phyloP scores from a whole-genome alignment of 2,113 vertebrate species.

The Scalopus aquaticus region DNA sequence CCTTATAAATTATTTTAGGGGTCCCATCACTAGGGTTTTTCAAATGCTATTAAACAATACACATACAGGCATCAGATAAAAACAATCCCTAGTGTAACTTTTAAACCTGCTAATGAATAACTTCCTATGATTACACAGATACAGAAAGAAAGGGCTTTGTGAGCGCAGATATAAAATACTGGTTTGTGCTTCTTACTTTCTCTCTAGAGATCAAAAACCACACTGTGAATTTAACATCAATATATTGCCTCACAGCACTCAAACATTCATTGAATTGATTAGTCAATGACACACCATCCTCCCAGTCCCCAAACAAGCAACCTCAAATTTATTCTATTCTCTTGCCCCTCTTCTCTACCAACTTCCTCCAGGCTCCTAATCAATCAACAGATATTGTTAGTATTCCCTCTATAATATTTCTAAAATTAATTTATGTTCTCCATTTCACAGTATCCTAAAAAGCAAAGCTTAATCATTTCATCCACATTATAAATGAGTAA shows the following conservation, averaged over 20 bases:
- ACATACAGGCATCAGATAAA: constrained; percentile 35
- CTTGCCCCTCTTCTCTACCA: background rate
- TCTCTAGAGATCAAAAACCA: constrained; percentile 63
- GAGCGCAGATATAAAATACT: constrained; percentile 32
- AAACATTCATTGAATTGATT: constrained; percentile 66
- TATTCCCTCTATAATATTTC: background rate
- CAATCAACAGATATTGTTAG: background rate
- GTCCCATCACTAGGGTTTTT: background rate
- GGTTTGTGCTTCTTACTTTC: constrained; percentile 52
- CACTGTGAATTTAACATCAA: constrained; percentile 55
- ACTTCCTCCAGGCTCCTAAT: constrained; percentile 33
- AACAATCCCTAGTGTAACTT: constrained; percentile 30
- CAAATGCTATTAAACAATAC: constrained; percentile 24
- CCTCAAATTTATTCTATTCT: constrained; percentile 30
- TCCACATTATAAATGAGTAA: background rate
- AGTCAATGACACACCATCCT: constrained; percentile 45
- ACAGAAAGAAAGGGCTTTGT: constrained; percentile 50
- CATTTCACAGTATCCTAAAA: constrained; percentile 32
- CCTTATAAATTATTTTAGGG: background rate
- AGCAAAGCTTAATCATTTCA: background rate
- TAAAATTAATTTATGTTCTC: background rate
- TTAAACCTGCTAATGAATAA: constrained; percentile 68
- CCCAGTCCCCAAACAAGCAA: constrained; percentile 32
- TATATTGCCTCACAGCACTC: constrained; percentile 43
- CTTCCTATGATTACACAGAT: constrained; percentile 30